These are phyloP conservation scores for Coptodon rendalli DNA, from an alignment of 2,113 vertebrate species.

Conservation along the genomic window DNA sequence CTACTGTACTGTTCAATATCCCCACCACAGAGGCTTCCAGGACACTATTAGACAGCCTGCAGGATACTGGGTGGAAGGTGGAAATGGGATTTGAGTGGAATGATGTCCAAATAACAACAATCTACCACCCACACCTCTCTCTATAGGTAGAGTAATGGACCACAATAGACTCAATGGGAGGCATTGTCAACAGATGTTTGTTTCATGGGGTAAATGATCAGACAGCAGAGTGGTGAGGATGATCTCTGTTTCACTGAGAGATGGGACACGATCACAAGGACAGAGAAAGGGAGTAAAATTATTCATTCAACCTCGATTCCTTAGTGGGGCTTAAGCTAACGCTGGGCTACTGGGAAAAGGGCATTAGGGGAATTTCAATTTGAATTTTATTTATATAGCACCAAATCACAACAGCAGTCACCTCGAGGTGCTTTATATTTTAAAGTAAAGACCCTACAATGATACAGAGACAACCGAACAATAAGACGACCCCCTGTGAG, in stretches of 20 bases:
- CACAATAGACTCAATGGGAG: conserved; percentile 40
- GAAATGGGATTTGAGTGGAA: conserved; percentile 5
- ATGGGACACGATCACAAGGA: neutral
- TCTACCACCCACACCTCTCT: conserved; percentile 49
- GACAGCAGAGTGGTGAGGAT: conserved; percentile 1
- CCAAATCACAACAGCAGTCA: neutral
- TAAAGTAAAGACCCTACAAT: neutral
- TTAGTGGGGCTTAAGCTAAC: neutral
- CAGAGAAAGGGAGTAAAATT: neutral
- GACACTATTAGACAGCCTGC: conserved; percentile 44
- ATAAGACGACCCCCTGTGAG: neutral
- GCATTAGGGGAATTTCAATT: neutral
- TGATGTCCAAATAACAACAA: conserved; percentile 61
- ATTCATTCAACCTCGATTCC: neutral
- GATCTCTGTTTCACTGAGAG: neutral
- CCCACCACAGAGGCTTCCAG: conserved; percentile 30
- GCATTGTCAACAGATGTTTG: conserved; percentile 49
- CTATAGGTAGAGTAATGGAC: conserved; percentile 48
- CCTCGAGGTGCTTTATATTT: neutral
- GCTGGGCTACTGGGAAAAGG: neutral
- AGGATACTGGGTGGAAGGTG: neutral
- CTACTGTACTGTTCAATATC: conserved; percentile 48
- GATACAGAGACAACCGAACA: neutral
- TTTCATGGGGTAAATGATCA: neutral
- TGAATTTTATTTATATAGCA: neutral